Percentiles rank a stretch among this genome's conserved stretches.
phyloP scores from a whole-genome alignment of 2,888 invertebrate genomes.

The Epistrophe grossulariae region DNA sequence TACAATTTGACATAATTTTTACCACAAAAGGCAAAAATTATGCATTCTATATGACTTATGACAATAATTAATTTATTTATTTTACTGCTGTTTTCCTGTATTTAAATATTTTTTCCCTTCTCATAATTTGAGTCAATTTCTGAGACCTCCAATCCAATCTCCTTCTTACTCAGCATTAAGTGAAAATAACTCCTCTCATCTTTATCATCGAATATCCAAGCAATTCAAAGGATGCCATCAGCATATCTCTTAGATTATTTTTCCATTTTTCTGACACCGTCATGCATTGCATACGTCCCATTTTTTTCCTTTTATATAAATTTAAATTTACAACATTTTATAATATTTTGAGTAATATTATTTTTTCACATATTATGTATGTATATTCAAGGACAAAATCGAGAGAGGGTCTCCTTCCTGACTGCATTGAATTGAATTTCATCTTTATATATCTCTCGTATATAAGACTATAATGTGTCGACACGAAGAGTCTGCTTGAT shows the following conservation, averaged over 20 bases:
- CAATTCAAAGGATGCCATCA: constrained; percentile 24
- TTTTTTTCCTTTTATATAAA: constrained; percentile 11
- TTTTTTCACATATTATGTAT: constrained; percentile 11
- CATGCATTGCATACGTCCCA: background rate
- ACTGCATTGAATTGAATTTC: constrained; percentile 47
- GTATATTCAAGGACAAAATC: background rate
- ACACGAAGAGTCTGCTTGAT: background rate
- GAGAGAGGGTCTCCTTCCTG: background rate
- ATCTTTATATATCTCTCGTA: constrained; percentile 10
- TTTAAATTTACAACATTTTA: constrained; percentile 37
- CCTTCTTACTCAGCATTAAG: background rate
- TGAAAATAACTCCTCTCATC: background rate
- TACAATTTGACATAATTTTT: no score
- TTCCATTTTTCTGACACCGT: background rate
- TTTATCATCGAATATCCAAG: constrained; percentile 15
- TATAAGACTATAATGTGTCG: background rate
- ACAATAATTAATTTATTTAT: background rate
- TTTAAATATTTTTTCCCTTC: background rate
- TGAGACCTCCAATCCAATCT: background rate
- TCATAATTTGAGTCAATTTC: background rate
- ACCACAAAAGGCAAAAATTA: no score
- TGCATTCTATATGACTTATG: background rate
- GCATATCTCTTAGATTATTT: background rate
- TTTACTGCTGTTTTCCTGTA: background rate
- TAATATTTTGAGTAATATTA: constrained; percentile 19